These are phyloP conservation scores for Muscidifurax raptorellus DNA, from an alignment of 1,140 invertebrate species.

Conservation along the genomic window DNA sequence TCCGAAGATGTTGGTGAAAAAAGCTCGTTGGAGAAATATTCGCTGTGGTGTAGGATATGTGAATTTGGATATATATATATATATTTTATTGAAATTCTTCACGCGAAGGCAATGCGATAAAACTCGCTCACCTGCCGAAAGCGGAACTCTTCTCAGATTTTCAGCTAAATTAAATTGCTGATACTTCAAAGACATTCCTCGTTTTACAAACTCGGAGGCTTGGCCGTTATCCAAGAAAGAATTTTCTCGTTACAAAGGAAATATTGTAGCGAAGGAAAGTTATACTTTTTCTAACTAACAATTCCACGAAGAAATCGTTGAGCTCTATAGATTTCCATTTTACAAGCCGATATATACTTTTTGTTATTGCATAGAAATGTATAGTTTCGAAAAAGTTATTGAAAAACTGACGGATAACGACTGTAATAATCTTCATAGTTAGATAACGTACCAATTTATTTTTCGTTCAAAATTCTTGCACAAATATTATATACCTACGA, in stretches of 20 bases:
- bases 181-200: slow-evolving; percentile 21
- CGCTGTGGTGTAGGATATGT: too few relatives aligned
- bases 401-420: too few relatives aligned
- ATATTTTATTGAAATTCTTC: not conserved
- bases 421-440: not conserved
- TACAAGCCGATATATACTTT: not conserved
- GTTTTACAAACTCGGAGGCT: not conserved
- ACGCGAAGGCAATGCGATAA: not conserved
- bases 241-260: slow-evolving; percentile 1
- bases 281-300: not conserved
- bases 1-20: too few relatives aligned
- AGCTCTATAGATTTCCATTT: not conserved
- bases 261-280: not conserved
- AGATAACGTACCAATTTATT: not conserved
- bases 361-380: not conserved
- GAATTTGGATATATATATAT: too few relatives aligned
- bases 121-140: not conserved
- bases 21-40: too few relatives aligned
- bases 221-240: slow-evolving; percentile 19
- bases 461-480: not conserved
- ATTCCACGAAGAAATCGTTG: not conserved
- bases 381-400: not conserved
- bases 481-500: not conserved
- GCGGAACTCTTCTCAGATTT: not conserved
- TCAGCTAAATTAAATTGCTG: slow-evolving; percentile 24